A percentile compares a stretch with the other conserved stretches of the same genome.
phyloP scores from a whole-genome alignment of 2,113 vertebrate species.

The Siniperca chuatsi region DNA sequence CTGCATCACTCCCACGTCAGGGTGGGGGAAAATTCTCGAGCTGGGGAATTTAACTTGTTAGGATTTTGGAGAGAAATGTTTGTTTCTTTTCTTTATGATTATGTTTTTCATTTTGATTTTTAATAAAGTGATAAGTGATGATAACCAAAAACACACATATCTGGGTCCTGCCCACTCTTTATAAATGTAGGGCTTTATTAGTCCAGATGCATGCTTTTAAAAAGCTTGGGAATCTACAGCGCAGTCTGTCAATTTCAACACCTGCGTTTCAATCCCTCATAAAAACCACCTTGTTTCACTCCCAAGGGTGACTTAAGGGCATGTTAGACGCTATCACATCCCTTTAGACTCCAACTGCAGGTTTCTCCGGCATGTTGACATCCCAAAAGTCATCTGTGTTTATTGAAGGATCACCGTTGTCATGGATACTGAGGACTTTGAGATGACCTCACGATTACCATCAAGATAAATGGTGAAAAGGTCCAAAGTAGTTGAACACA shows the following conservation, averaged over 20 bases:
- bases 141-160: conserved; percentile 46
- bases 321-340: conserved; percentile 47
- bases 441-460: conserved; percentile 38
- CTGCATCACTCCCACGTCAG: conserved; percentile 51
- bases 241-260: conserved; percentile 75
- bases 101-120: conserved; percentile 52
- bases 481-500: conserved; percentile 4
- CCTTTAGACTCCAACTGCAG: conserved; percentile 51
- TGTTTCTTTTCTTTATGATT: conserved; percentile 43
- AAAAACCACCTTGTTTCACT: conserved; percentile 72
- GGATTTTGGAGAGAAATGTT: conserved; percentile 28
- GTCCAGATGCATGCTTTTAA: conserved; percentile 79
- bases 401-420: conserved; percentile 54
- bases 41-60: background rate
- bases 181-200: conserved; percentile 71
- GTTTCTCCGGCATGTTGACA: conserved; percentile 50
- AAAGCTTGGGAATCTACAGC: conserved; percentile 68
- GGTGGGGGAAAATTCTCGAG: background rate
- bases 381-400: conserved; percentile 73
- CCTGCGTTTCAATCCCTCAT: conserved; percentile 72
- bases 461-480: conserved; percentile 21
- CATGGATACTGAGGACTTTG: conserved; percentile 52
- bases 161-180: conserved; percentile 45
- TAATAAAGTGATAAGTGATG: conserved; percentile 64
- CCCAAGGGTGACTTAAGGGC: conserved; percentile 71